These are phyloP conservation scores for Hirtodrosophila histrioides DNA, from an alignment of 2,888 invertebrate species.

Conservation along the genomic window DNA sequence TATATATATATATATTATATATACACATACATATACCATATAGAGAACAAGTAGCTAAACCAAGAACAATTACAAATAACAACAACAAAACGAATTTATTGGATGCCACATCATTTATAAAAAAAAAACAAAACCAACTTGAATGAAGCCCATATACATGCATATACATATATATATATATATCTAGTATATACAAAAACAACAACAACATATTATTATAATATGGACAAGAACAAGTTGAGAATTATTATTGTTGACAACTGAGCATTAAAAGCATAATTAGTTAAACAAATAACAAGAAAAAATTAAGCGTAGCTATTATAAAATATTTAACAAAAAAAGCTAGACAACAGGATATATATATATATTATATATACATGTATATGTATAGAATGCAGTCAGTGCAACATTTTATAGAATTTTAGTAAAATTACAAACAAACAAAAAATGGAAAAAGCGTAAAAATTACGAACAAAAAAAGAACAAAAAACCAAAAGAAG, in stretches of 20 bases:
- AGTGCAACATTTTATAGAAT: conserved; percentile 76
- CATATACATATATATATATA: conserved; percentile 40
- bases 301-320: conserved; percentile 56
- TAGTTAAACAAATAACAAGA: conserved; percentile 52
- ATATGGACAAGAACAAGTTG: conserved; percentile 55
- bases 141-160: conserved; percentile 58
- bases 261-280: conserved; percentile 69
- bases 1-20: conserved; percentile 26
- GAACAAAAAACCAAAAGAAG: conserved; percentile 39
- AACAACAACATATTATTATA: conserved; percentile 47
- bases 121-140: conserved; percentile 21
- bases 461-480: conserved; percentile 32
- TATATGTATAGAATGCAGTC: conserved; percentile 42
- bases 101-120: conserved; percentile 85
- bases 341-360: conserved; percentile 61
- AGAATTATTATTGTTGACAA: conserved; percentile 78
- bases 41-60: conserved; percentile 68
- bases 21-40: conserved; percentile 37
- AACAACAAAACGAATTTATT: conserved; percentile 84
- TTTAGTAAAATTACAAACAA: conserved; percentile 71
- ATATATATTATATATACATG: conserved; percentile 36
- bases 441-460: conserved; percentile 28
- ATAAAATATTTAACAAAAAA: conserved; percentile 56
- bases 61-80: conserved; percentile 81
- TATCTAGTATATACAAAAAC: conserved; percentile 33